Percentiles rank a stretch among this genome's conserved stretches.
phyloP scores from a whole-genome alignment of 2,888 invertebrate species.

The Cephus nigrinus region DNA sequence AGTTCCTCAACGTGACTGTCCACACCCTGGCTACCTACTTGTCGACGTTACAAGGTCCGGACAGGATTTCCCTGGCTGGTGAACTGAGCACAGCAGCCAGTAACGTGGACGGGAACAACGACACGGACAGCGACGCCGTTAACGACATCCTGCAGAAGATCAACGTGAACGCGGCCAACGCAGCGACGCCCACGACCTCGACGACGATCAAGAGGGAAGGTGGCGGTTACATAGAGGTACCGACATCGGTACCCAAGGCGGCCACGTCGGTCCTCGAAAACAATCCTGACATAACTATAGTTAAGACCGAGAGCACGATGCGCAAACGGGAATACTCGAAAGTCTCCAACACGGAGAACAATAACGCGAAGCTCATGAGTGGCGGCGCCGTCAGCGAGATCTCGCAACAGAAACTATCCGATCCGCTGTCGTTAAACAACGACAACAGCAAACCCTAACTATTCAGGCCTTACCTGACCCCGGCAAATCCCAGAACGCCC shows the following conservation, averaged over 20 bases:
- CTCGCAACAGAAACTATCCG: conserved; percentile 52
- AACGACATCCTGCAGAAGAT: conserved; percentile 67
- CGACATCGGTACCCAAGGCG: conserved; percentile 51
- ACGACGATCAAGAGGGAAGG: conserved; percentile 65
- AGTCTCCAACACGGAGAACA: conserved; percentile 62
- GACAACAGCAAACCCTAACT: conserved; percentile 65
- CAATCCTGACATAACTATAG: conserved; percentile 73
- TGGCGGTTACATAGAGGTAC: conserved; percentile 61
- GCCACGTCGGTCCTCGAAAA: conserved; percentile 67
- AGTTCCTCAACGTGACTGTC: conserved; percentile 81
- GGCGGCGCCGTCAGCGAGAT: conserved; percentile 61
- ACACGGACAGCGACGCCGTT: conserved; percentile 66
- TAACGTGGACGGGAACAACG: conserved; percentile 60
- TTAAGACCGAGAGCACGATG: conserved; percentile 70
- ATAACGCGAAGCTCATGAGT: conserved; percentile 63
- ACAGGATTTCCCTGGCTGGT: conserved; percentile 66
- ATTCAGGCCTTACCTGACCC: conserved; percentile 64
- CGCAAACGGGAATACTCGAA: conserved; percentile 63
- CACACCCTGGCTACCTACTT: conserved; percentile 79
- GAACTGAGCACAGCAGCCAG: conserved; percentile 60
- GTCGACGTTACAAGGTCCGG: conserved; percentile 70
- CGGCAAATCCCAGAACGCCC: conserved; percentile 45
- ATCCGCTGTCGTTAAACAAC: conserved; percentile 59
- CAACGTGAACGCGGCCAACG: conserved; percentile 54
- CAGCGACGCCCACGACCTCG: conserved; percentile 52